Evolutionary conservation across 2,797 vertebrate genomes (phyloP), one percentile per base, ranked within the genome.

Genomic region (Schizothorax lantsangensis): DNA sequence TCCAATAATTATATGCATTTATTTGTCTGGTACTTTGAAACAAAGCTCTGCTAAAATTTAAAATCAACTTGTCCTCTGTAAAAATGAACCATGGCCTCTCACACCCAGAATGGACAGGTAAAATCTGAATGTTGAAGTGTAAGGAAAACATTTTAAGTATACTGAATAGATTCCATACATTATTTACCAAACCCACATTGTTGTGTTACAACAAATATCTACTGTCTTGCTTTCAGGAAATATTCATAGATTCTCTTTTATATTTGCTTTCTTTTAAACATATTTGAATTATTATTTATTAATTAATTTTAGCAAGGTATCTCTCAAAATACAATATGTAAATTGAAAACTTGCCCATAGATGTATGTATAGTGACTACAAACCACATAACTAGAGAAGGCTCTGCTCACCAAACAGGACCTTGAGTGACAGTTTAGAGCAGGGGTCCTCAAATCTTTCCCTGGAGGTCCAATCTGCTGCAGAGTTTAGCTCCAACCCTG

Each of bases 1-100:
- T 94, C 89, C 93, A 93, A 93, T 91, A 92, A 95, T 95, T 93
- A 94, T 94, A 91, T 85, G 77, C 81, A 38, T 93, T 81, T 94
- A 92, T 93, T 93, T 91, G 86, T 91, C 91, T 90, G 88, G 92
- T 92, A 88, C 83, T 69, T 75, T 30, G 79, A 84, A 84, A 72
- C 75, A 57, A 79, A 49, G 57, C 87, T 93, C 88, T 89, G 89
- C 82, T 87, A 89, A 89, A 43, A 74, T 91, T 89, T 69, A 66
- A 84, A 91, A 89, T 88, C 49, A 82, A 59, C 52, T 45, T 21
- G 15, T 21, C 40, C 85, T 83, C 89, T 87, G 87, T 6, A 33
- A 89, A 90, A 91, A 89, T 80, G 21, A 90, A 92, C 91, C 85
- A 86, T 86, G 49, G 85, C 9, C 71, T 89, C 59, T 81, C 38